Evolutionary conservation across 2,113 vertebrate genomes (phyloP).

Genomic region (Bubalus kerabau): DNA sequence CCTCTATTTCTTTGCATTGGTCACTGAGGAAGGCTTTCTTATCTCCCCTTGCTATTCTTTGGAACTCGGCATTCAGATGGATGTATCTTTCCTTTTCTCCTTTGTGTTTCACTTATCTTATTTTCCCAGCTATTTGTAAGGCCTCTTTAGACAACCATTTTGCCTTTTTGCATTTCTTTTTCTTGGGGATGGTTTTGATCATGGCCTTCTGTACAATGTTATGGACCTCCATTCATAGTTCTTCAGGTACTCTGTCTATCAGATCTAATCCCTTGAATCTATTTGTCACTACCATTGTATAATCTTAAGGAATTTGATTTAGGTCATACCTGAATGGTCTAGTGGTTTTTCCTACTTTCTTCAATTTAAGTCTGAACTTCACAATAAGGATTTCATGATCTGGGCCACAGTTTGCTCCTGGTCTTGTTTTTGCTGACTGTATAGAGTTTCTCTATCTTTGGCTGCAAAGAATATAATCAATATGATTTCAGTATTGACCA

Average conservation of each 20-base stretch:
- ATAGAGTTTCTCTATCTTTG: not conserved
- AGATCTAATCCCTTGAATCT: not conserved
- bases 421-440: not conserved
- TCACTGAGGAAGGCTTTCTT: not conserved
- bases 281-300: not conserved
- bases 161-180: not conserved
- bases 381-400: not conserved
- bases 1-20: not conserved
- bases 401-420: not conserved
- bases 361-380: not conserved
- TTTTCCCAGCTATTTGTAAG: not conserved
- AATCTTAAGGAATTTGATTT: not conserved
- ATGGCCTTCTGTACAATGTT: not conserved
- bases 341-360: not conserved
- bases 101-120: not conserved
- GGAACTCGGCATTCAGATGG: not conserved
- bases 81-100: not conserved
- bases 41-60: not conserved
- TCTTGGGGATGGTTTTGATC: not conserved
- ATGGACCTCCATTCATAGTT: not conserved
- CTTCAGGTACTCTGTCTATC: not conserved
- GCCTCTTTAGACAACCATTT: not conserved
- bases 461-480: not conserved
- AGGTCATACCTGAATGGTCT: not conserved
- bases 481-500: not conserved